Evolutionary conservation across 23 tunicate genomes (phyloP).

Genomic region (Diplosoma virens): DNA sequence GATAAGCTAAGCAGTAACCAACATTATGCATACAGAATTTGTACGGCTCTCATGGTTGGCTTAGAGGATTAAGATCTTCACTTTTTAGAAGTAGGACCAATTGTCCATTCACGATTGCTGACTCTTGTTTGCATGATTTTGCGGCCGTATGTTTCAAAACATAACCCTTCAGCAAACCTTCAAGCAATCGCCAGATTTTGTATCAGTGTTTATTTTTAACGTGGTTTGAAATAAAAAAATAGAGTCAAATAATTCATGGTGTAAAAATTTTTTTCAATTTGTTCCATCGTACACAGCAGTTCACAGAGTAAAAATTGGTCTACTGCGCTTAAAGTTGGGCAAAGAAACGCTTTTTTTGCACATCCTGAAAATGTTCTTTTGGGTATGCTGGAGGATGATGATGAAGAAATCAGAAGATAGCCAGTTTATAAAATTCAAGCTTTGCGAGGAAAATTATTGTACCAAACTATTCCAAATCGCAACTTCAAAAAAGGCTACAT

Average conservation of each 20-base stretch:
- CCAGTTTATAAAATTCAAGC: slow-evolving; percentile 3
- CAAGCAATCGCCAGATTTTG: slow-evolving; percentile 2
- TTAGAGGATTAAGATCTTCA: slow-evolving; percentile 13
- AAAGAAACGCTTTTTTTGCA: slow-evolving; percentile 36
- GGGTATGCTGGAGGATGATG: slow-evolving; percentile 18
- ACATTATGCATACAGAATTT: slow-evolving; percentile 26
- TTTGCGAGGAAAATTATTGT: slow-evolving; percentile 1
- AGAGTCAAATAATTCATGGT: not conserved
- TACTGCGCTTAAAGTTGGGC: not conserved
- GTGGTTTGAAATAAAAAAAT: not conserved
- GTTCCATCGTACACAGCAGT: not conserved
- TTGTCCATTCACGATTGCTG: slow-evolving; percentile 35
- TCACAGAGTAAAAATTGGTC: not conserved
- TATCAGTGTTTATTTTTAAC: slow-evolving; percentile 7
- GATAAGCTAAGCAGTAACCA: slow-evolving; percentile 27
- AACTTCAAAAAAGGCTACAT: not conserved
- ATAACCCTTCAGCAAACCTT: not conserved
- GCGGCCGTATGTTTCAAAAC: not conserved
- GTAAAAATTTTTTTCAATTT: slow-evolving; percentile 12
- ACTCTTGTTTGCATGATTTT: slow-evolving; percentile 24
- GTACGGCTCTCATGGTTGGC: slow-evolving; percentile 11
- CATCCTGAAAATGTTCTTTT: slow-evolving; percentile 33
- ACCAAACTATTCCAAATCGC: not conserved
- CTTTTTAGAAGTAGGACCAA: slow-evolving; percentile 21
- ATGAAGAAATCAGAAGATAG: slow-evolving; percentile 13